Evolutionary conservation across 2,888 invertebrate species (phyloP).

Genomic region (Apamea crenata): DNA sequence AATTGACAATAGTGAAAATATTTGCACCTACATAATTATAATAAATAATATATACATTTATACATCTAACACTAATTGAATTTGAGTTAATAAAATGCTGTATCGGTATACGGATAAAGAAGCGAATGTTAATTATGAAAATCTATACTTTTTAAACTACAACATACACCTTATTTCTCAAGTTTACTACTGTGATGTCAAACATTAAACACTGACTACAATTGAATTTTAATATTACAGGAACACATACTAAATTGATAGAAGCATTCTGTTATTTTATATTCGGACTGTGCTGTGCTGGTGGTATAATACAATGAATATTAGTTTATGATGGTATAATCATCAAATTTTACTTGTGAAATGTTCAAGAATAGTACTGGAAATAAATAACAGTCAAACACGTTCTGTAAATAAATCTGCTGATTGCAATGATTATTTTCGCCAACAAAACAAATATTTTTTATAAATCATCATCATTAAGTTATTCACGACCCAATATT

Average conservation of each 20-base stretch:
- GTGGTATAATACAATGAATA: background rate
- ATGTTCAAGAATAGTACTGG: background rate
- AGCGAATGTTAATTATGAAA: background rate
- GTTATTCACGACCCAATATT: background rate
- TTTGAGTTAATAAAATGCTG: slow-evolving; percentile 6
- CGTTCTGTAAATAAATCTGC: background rate
- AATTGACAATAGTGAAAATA: slow-evolving; percentile 26
- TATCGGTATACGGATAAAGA: background rate
- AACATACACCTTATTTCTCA: background rate
- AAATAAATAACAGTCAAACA: background rate
- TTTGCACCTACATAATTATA: slow-evolving; percentile 4
- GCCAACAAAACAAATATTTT: background rate
- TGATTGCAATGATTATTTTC: background rate
- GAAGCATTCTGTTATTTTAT: background rate
- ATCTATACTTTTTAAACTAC: background rate
- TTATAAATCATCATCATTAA: background rate
- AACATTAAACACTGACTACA: background rate
- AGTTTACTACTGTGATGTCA: background rate
- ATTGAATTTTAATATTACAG: background rate
- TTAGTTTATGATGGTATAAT: background rate
- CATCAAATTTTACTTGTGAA: background rate
- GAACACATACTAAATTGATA: slow-evolving; percentile 1
- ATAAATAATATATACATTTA: background rate
- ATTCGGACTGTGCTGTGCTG: background rate
- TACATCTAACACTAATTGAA: background rate